These are phyloP conservation scores for Progne subis DNA, from an alignment of 2,113 vertebrate species.

Conservation along the genomic window DNA sequence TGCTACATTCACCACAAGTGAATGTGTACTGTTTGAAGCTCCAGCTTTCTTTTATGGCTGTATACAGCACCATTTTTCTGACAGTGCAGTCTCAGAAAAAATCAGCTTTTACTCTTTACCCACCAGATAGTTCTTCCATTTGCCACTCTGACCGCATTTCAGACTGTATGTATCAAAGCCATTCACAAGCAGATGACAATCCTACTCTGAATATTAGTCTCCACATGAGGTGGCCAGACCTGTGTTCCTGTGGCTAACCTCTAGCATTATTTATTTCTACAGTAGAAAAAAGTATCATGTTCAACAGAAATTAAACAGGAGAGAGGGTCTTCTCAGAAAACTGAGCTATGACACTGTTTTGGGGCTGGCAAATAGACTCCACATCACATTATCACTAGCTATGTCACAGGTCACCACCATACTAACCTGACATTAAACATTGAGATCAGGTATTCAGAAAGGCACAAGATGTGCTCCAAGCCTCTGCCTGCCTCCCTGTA, in stretches of 20 bases:
- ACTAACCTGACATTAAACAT: conserved; percentile 10
- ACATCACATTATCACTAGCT: not conserved
- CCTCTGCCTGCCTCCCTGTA: not conserved
- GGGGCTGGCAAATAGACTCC: not conserved
- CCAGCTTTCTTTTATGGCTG: not conserved
- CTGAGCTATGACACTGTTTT: not conserved
- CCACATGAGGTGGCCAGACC: not conserved
- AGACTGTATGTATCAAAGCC: not conserved
- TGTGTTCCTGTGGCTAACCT: not conserved
- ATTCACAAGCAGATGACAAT: not conserved
- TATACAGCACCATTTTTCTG: not conserved
- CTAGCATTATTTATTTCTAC: not conserved
- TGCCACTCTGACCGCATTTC: not conserved
- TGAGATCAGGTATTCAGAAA: not conserved
- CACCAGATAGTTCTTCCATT: not conserved
- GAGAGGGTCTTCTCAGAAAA: not conserved
- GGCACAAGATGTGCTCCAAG: not conserved
- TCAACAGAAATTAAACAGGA: not conserved
- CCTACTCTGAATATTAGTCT: not conserved
- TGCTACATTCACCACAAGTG: not conserved
- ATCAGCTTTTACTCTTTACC: not conserved
- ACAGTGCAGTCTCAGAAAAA: not conserved
- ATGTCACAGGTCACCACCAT: not conserved
- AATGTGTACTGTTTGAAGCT: not conserved
- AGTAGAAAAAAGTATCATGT: not conserved